Evolutionary conservation across 2,113 vertebrate species (phyloP), one percentile per base, ranked within the genome.

Genomic region (Argyrosomus japonicus): DNA sequence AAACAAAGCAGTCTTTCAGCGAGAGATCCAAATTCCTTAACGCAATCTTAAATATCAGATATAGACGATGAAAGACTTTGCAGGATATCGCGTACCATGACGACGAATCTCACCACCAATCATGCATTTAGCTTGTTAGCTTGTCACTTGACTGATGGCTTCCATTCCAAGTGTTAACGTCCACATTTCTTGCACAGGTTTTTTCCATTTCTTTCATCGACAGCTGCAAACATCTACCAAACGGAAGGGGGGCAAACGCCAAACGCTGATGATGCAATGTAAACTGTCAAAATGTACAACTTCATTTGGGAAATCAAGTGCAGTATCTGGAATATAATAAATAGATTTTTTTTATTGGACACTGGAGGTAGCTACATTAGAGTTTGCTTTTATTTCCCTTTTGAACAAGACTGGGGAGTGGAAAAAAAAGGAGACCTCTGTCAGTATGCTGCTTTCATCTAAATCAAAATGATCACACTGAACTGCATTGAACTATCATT

Each of bases 381-480:
- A 77, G 45, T 68, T 73, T 17, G 2, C 48, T 79, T 70, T 70
- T 40, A 0, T 70, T 68, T 63, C 53, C 15, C 32, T 75, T 82
- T 80, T 25, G 54, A 88, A 48, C 15, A 50, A 68, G 65, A 54
- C 25, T 4, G 12, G 0, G 0, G 5, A 29, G 45, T 15, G 11
- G 15, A 17, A 18, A 7, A 25, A 12, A 54, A 79, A 72, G 23
- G 17, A 72, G 18, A 18, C 69, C n/a, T 75, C 73, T 68, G 81
- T 87, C 75, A 81, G 78, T 43, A n/a, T 12, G 25, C 45, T 7
- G 9, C 76, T 92, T 91, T 91, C 53, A 87, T 91, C 77, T 62
- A 43, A 88, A 83, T 88, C 84, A 75, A 79, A 88, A 91, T 83
- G 15, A 93, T 87, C 83, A 27, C 54, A 61, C 64, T 68, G 75